Evolutionary conservation across 1,140 invertebrate species (phyloP).

Genomic region (Popillia japonica): DNA sequence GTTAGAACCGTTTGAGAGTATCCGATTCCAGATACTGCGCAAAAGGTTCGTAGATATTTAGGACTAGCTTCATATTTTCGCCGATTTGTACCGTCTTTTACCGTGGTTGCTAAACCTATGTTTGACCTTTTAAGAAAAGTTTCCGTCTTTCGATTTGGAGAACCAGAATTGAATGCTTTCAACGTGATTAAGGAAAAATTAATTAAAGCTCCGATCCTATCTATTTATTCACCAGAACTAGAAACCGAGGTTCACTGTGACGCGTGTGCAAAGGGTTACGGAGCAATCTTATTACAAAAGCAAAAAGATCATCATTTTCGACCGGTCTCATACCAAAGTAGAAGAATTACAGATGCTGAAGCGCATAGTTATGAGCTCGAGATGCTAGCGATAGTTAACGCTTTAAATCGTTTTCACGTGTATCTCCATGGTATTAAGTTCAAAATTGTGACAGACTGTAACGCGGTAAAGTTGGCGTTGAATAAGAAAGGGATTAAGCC

Average conservation of each 20-base stretch:
- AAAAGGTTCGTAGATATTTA: constrained; percentile 2
- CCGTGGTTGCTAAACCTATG: too few relatives aligned
- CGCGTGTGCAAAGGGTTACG: constrained; percentile 48
- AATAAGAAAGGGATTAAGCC: constrained; percentile 48
- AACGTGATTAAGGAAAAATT: constrained; percentile 29
- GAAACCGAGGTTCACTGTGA: constrained; percentile 52
- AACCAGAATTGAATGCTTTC: too few relatives aligned
- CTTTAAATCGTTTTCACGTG: too few relatives aligned
- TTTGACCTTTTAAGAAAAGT: too few relatives aligned
- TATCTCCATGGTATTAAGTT: constrained; percentile 59
- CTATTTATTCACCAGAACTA: neutral
- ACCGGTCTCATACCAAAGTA: constrained; percentile 59
- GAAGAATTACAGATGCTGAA: constrained; percentile 59
- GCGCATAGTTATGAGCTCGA: too few relatives aligned
- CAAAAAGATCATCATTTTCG: too few relatives aligned
- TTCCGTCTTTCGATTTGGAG: neutral
- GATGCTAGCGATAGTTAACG: too few relatives aligned
- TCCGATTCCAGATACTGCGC: too few relatives aligned
- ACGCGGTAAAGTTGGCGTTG: constrained; percentile 49
- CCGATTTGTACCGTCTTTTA: too few relatives aligned
- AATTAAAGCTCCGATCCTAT: neutral
- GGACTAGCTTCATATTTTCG: too few relatives aligned
- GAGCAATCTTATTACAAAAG: too few relatives aligned
- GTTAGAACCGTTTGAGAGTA: too few relatives aligned
- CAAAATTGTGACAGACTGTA: constrained; percentile 57